A percentile compares a stretch with the other conserved stretches of the same genome.
phyloP scores from a whole-genome alignment of 2,888 invertebrate species.

The Adelphocoris suturalis region DNA sequence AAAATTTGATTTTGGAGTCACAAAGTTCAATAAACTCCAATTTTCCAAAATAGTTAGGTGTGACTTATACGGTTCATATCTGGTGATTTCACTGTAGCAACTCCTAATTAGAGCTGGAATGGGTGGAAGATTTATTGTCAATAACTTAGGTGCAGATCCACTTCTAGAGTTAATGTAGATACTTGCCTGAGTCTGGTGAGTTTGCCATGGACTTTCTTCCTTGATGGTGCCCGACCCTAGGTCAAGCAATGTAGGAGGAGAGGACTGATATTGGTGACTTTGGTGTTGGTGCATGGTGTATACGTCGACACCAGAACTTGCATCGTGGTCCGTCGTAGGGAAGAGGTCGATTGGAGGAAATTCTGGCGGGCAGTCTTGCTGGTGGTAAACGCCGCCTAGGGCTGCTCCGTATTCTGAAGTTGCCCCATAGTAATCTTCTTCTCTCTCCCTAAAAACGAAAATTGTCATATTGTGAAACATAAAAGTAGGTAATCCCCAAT shows the following conservation, averaged over 20 bases:
- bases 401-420: constrained; percentile 74
- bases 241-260: constrained; percentile 85
- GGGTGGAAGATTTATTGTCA: too few relatives aligned
- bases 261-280: constrained; percentile 28
- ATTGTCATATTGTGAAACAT: background rate
- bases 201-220: constrained; percentile 68
- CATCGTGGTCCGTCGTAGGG: background rate
- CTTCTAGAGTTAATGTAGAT: background rate
- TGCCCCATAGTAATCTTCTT: constrained; percentile 59
- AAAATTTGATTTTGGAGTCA: too few relatives aligned
- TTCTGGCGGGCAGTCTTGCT: constrained; percentile 76
- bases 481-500: background rate
- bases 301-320: constrained; percentile 25
- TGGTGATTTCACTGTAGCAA: too few relatives aligned
- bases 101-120: too few relatives aligned
- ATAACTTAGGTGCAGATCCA: too few relatives aligned
- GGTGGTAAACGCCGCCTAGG: constrained; percentile 78
- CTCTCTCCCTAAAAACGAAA: constrained; percentile 50
- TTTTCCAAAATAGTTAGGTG: too few relatives aligned
- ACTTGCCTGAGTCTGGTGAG: constrained; percentile 29
- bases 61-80: too few relatives aligned
- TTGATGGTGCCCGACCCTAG: constrained; percentile 84
- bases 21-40: too few relatives aligned
- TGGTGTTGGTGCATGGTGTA: constrained; percentile 43
- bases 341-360: constrained; percentile 74